Percentiles rank a stretch among this genome's conserved stretches.
phyloP scores from a whole-genome alignment of 2,113 vertebrate genomes.

The Sphaerodactylus townsendi region DNA sequence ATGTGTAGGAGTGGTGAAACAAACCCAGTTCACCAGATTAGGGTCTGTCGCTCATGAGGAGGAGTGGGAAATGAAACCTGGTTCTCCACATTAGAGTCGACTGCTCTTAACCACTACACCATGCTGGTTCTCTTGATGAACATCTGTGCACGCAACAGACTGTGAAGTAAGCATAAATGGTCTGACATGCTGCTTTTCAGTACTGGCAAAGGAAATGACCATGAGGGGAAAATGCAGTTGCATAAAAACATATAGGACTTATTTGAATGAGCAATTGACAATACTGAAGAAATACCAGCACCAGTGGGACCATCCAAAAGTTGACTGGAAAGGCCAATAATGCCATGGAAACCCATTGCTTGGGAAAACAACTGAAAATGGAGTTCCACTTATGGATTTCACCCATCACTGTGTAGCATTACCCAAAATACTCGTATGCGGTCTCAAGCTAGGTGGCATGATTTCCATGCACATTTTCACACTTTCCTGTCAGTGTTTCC shows the following conservation, averaged over 20 bases:
- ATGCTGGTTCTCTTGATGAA: too few relatives aligned
- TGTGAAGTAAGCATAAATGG: background rate
- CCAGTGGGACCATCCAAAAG: background rate
- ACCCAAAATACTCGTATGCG: slow-evolving; percentile 42
- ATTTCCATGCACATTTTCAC: slow-evolving; percentile 25
- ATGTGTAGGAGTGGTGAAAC: too few relatives aligned
- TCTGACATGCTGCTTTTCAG: background rate
- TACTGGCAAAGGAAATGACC: too few relatives aligned
- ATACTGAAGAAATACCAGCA: background rate
- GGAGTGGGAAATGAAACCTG: too few relatives aligned
- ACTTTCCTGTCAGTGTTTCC: slow-evolving; percentile 42
- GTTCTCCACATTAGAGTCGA: too few relatives aligned
- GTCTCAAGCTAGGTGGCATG: slow-evolving; percentile 20
- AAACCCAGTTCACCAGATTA: too few relatives aligned
- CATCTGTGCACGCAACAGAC: background rate
- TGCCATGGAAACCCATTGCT: slow-evolving; percentile 12
- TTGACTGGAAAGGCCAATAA: background rate
- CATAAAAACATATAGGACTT: background rate
- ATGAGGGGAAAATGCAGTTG: background rate
- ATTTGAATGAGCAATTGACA: background rate
- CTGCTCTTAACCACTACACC: too few relatives aligned
- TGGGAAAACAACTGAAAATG: background rate
- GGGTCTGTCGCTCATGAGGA: too few relatives aligned
- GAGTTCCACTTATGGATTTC: slow-evolving; percentile 30
- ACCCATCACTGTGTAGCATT: slow-evolving; percentile 32